These are phyloP conservation scores for Bombus waltoni DNA, from an alignment of 1,140 invertebrate species.

Conservation along the genomic window DNA sequence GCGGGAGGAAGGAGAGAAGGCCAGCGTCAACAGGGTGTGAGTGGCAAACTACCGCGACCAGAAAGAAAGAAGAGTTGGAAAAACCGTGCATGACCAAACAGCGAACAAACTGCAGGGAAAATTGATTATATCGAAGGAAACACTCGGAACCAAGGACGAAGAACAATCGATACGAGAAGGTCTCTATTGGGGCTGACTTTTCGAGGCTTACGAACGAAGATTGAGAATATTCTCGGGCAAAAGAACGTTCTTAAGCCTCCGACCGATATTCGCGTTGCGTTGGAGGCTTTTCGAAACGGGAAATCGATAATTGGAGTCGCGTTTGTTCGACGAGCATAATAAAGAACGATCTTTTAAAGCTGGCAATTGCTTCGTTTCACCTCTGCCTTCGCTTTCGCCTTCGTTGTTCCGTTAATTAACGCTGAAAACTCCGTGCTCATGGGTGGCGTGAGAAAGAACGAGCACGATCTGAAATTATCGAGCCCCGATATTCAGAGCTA, in stretches of 20 bases:
- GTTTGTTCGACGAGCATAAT: conserved; percentile 17
- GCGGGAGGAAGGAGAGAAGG: conserved; percentile 41
- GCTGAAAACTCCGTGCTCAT: not conserved
- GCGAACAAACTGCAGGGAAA: conserved; percentile 49
- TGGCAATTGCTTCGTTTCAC: not conserved
- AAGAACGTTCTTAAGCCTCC: not conserved
- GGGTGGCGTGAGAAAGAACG: not conserved
- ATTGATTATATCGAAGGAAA: conserved; percentile 59
- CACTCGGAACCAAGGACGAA: not conserved
- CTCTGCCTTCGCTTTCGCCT: not conserved
- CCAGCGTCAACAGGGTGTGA: conserved; percentile 18
- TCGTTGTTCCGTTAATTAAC: conserved; percentile 30
- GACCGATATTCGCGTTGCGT: not conserved
- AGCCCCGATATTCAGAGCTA: not conserved
- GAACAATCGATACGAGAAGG: conserved; percentile 49
- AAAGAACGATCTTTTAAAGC: conserved; percentile 24
- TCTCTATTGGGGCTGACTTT: conserved; percentile 48
- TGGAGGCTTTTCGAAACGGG: too few relatives aligned
- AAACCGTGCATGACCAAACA: conserved; percentile 55
- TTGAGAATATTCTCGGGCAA: not conserved
- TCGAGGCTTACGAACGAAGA: not conserved
- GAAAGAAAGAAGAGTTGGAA: conserved; percentile 60
- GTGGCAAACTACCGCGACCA: conserved; percentile 23
- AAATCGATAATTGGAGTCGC: conserved; percentile 33
- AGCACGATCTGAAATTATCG: not conserved